These are phyloP conservation scores for Oncorhynchus nerka DNA, from an alignment of 2,113 vertebrate genomes.

Conservation along the genomic window DNA sequence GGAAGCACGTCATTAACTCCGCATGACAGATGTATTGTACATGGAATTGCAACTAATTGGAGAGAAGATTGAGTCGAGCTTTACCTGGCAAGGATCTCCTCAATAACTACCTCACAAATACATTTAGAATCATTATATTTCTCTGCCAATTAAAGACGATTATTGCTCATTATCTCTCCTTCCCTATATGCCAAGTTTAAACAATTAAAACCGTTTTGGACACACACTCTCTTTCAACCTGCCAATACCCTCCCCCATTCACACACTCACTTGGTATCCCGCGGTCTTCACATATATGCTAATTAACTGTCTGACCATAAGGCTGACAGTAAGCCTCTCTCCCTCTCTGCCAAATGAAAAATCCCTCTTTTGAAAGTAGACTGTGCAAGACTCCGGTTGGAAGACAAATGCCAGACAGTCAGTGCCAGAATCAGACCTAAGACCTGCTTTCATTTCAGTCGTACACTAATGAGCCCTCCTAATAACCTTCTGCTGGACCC, in stretches of 20 bases:
- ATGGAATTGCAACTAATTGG: not conserved
- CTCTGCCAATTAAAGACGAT: too few species aligned
- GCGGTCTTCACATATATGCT: not conserved
- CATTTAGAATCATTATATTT: not conserved
- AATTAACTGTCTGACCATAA: not conserved
- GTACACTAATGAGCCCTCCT: constrained; percentile 57
- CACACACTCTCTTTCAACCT: not conserved
- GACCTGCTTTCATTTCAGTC: constrained; percentile 61
- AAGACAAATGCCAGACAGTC: constrained; percentile 30
- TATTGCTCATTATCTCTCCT: too few species aligned
- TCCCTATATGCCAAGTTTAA: too few species aligned
- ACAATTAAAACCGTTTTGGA: not conserved
- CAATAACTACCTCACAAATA: not conserved
- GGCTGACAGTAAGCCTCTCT: constrained; percentile 2
- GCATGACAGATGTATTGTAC: not conserved
- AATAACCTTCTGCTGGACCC: constrained; percentile 75
- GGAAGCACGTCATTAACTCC: too few species aligned
- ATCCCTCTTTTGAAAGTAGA: too few species aligned
- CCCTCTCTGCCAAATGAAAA: not conserved
- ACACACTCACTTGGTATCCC: not conserved
- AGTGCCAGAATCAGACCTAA: constrained; percentile 62
- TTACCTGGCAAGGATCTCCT: not conserved
- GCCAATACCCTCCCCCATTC: not conserved
- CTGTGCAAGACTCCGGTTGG: too few species aligned
- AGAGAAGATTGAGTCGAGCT: not conserved